phyloP scores from a whole-genome alignment of 2,888 invertebrate genomes.

The Parnassius mnemosyne region DNA sequence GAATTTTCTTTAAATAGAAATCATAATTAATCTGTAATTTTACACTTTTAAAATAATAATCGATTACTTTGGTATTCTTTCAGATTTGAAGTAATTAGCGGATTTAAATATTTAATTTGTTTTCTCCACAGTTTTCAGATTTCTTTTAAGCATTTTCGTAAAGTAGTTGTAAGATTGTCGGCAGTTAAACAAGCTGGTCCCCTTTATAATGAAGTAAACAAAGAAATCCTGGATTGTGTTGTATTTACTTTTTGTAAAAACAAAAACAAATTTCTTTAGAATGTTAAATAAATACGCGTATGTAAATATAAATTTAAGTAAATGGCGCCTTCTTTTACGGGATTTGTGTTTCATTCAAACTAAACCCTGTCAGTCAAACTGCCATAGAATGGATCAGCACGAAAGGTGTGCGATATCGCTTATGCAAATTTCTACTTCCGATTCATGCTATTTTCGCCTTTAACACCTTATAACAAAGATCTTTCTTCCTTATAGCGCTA shows the following conservation, averaged over 20 bases:
- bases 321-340: constrained; percentile 38
- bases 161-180: too few relatives aligned
- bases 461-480: constrained; percentile 34
- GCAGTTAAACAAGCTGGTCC: background rate
- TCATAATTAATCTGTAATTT: too few relatives aligned
- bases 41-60: too few relatives aligned
- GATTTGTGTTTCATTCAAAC: constrained; percentile 46
- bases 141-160: too few relatives aligned
- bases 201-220: background rate
- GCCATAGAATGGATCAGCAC: constrained; percentile 69
- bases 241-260: background rate
- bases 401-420: constrained; percentile 68
- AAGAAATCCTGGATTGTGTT: background rate
- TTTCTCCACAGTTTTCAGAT: too few relatives aligned
- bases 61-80: too few relatives aligned
- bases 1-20: too few relatives aligned
- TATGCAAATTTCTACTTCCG: constrained; percentile 69
- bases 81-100: too few relatives aligned
- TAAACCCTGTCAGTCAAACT: constrained; percentile 69
- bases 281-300: background rate
- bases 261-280: background rate
- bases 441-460: constrained; percentile 40
- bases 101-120: too few relatives aligned
- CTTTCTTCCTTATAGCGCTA: constrained; percentile 27
- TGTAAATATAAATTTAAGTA: constrained; percentile 37